Base-by-base conservation (phyloP, 2,113 vertebrate genomes). In the Tricholaema leucomelas region DNA sequence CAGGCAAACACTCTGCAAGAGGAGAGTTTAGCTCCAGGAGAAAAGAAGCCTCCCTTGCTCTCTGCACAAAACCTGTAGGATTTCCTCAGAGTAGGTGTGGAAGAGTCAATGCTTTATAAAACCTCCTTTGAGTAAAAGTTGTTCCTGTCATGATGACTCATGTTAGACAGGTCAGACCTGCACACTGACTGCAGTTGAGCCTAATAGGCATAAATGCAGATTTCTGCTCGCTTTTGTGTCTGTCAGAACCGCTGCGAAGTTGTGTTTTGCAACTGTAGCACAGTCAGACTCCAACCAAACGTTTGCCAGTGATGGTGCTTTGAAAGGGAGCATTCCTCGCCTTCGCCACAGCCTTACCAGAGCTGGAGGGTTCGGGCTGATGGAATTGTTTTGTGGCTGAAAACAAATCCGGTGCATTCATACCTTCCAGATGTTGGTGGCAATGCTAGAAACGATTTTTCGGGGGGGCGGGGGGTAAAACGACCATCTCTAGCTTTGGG, bases 371-470 rank as follows among this genome's bases (percentile, higher is more conserved):
- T 61, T 82, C 79, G 90, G 64, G 81, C 65, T 76, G 63, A 50
- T 58, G 54, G 82, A 73, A 35, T 75, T 30, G 86, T 25, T 78
- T 83, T 82, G 95, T 59, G 92, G 90, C 75, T 77, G 92, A 88
- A 91, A 92, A 85, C 40, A 94, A 67, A 96, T 80, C 89, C 67
- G 58, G 83, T 71, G 30, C 60, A 6, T 84, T 96, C 94, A 88
- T 76, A 86, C 90, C 93, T 96, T 91, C 89, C 92, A 90, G 67
- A 86, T 76, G 91, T 87, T 77, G 60, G 89, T 38, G 89, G 87
- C 36, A 24, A n/a, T 77, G 71, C 79, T 83, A 58, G 66, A 91
- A 85, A 55, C 65, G 38, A 50, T 72, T 65, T 73, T 85, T 59
- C 6, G 44, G n/a, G 25, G 12, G 18, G 18, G 38, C 14, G 20